Evolutionary conservation across 2,797 vertebrate species (phyloP).

Genomic region (Falco concolor): DNA sequence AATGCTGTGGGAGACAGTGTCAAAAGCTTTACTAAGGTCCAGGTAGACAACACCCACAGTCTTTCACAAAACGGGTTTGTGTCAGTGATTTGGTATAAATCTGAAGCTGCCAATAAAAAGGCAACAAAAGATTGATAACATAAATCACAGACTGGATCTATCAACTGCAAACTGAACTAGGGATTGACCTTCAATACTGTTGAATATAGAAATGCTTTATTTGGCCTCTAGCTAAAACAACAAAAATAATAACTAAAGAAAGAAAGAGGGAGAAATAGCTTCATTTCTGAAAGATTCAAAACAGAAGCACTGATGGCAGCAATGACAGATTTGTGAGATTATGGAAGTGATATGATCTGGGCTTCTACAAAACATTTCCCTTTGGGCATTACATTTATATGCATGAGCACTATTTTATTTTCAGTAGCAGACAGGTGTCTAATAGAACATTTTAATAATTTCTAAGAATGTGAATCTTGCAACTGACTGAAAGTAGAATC

Average conservation of each 20-base stretch:
- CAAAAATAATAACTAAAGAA: fast-evolving
- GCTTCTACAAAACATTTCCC: background rate
- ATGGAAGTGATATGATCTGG: background rate
- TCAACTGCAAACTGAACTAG: background rate
- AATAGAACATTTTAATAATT: constrained; percentile 23
- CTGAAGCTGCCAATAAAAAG: background rate
- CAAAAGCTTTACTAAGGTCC: too few relatives aligned
- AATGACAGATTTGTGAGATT: background rate
- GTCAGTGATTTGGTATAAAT: background rate
- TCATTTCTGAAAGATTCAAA: background rate
- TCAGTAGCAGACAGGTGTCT: background rate
- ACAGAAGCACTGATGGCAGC: background rate
- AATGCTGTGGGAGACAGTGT: too few relatives aligned
- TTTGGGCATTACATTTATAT: constrained; percentile 3
- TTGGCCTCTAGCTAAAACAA: background rate
- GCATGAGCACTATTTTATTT: constrained; percentile 22
- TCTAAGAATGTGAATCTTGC: background rate
- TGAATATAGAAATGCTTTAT: background rate
- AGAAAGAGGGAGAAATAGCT: background rate
- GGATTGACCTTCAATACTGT: background rate
- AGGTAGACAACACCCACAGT: too few relatives aligned
- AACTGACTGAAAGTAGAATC: background rate
- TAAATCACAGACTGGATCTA: background rate
- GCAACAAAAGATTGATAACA: background rate
- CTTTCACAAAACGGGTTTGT: background rate